Evolutionary conservation across 1,140 invertebrate species (phyloP).

Genomic region (Liolophura sinensis): DNA sequence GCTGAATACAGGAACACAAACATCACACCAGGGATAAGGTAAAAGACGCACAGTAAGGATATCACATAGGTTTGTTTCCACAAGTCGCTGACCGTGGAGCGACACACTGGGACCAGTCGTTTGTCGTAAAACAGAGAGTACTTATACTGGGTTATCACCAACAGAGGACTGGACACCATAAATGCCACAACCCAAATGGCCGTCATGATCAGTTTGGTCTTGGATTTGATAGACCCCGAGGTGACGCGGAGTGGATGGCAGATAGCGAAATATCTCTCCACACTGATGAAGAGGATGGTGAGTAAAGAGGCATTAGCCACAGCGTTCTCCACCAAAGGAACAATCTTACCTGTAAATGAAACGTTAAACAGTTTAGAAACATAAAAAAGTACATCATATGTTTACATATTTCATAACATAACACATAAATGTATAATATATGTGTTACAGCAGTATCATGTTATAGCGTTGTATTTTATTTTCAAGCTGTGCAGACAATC

Average conservation of each 20-base stretch:
- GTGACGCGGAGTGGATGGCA: slow-evolving; percentile 75
- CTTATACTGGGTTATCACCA: slow-evolving; percentile 26
- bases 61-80: slow-evolving; percentile 7
- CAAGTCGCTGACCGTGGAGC: slow-evolving; percentile 14
- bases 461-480: too few relatives aligned
- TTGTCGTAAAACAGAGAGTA: slow-evolving; percentile 30
- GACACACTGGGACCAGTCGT: slow-evolving; percentile 24
- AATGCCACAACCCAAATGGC: slow-evolving; percentile 26
- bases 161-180: slow-evolving; percentile 28
- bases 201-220: too few relatives aligned
- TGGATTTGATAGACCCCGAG: too few relatives aligned
- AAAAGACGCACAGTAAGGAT: too few relatives aligned
- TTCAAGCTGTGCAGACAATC: too few relatives aligned
- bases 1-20: too few relatives aligned
- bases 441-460: too few relatives aligned
- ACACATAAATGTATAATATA: too few relatives aligned
- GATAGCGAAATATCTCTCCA: slow-evolving; percentile 92
- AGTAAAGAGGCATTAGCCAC: slow-evolving; percentile 90
- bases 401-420: too few relatives aligned
- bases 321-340: slow-evolving; percentile 87
- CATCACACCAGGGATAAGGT: too few relatives aligned
- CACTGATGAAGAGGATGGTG: slow-evolving; percentile 82
- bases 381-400: too few relatives aligned
- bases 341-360: slow-evolving; percentile 62
- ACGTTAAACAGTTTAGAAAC: too few relatives aligned